Conservation (phyloP, 2,113 vertebrate genomes). For the Carassius gibelio region DNA sequence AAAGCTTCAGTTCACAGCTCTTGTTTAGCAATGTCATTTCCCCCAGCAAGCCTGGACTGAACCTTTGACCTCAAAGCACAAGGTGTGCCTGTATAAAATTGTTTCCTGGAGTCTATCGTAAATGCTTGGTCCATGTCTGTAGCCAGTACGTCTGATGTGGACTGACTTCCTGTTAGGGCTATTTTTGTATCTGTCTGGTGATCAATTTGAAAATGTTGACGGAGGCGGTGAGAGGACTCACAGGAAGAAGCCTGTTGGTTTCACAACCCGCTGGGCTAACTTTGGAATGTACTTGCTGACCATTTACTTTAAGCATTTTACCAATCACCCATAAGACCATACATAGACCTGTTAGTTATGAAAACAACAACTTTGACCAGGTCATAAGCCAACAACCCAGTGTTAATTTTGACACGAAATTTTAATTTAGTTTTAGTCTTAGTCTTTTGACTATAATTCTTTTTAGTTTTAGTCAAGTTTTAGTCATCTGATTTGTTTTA, state of each 20-base stretch:
- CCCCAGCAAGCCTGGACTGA: neutral
- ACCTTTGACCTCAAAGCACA: conserved; percentile 29
- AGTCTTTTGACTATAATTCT: too few species aligned
- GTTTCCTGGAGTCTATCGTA: conserved; percentile 41
- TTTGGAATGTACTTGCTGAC: neutral
- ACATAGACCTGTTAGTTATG: neutral
- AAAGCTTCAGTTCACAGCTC: neutral
- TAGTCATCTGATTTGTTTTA: too few species aligned
- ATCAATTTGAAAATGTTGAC: conserved; percentile 42
- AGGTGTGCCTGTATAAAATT: conserved; percentile 3
- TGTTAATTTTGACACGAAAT: too few species aligned
- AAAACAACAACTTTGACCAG: neutral
- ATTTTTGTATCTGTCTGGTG: conserved; percentile 49
- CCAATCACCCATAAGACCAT: neutral
- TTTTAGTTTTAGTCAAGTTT: too few species aligned
- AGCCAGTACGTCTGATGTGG: conserved; percentile 23
- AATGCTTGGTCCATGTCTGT: conserved; percentile 30
- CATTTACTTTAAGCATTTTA: neutral
- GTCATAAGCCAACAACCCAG: conserved; percentile 16
- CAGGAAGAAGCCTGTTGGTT: conserved; percentile 37
- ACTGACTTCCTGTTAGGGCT: conserved; percentile 54
- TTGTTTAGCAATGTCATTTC: neutral
- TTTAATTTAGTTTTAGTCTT: too few species aligned
- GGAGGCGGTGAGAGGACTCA: neutral
- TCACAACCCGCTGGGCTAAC: neutral